Conservation (phyloP, 2,797 vertebrate species). For the Sebastiscus tertius region DNA sequence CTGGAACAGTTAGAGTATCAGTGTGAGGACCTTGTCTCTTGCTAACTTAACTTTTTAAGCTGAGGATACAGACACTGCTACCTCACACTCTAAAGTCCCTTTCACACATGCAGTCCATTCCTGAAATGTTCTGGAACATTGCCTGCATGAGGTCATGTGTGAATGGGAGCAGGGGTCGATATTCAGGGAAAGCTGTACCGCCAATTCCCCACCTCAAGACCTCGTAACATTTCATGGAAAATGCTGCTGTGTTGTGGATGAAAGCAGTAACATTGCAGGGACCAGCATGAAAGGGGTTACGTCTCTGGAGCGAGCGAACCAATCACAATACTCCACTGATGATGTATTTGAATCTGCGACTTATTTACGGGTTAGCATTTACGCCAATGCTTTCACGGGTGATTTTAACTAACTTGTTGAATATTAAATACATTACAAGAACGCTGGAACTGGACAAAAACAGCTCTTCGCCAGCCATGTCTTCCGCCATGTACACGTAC, state of each 20-base stretch:
- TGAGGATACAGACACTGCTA: not conserved
- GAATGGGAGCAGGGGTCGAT: not conserved
- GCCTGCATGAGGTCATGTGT: not conserved
- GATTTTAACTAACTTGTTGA: not conserved
- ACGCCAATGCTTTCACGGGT: not conserved
- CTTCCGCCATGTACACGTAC: no score
- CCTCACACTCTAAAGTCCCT: not conserved
- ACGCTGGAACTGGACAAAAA: no score
- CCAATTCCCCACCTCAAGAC: not conserved
- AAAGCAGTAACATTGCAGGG: not conserved
- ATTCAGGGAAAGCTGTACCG: not conserved
- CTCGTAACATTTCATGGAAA: not conserved
- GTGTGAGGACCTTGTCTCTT: not conserved
- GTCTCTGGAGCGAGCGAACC: not conserved
- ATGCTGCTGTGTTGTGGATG: not conserved
- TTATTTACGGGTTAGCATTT: not conserved
- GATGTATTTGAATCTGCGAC: not conserved
- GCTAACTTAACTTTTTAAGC: not conserved
- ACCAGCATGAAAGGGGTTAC: not conserved
- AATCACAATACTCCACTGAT: not conserved
- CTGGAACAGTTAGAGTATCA: not conserved
- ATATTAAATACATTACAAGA: not conserved
- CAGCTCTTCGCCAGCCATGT: no score
- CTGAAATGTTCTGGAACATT: not conserved
- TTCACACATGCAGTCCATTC: not conserved